These are phyloP conservation scores for Bugulina stolonifera DNA, from an alignment of 2,888 invertebrate species.

Conservation along the genomic window DNA sequence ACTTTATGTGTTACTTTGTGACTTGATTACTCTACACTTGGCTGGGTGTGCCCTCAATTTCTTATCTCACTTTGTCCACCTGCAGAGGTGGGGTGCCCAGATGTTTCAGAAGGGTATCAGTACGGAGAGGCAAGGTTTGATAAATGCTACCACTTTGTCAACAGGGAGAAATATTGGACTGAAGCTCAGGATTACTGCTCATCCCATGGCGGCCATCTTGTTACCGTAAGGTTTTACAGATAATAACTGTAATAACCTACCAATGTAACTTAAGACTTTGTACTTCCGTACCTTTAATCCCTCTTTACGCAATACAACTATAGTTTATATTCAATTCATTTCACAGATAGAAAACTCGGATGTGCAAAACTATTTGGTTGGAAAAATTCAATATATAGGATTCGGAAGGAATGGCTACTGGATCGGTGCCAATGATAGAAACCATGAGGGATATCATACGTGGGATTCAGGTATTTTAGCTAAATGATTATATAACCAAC, in stretches of 20 bases:
- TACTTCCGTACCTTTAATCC: no score
- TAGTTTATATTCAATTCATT: no score
- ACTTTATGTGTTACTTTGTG: no score
- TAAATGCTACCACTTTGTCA: constrained; percentile 37
- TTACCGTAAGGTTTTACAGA: neutral
- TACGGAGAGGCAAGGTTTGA: constrained; percentile 12
- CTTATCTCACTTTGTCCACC: neutral
- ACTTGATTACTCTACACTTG: no score
- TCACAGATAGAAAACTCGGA: neutral
- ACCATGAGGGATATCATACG: constrained; percentile 36
- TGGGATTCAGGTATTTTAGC: constrained; percentile 38
- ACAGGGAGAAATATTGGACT: constrained; percentile 34
- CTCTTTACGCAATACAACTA: no score
- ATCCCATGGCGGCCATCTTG: constrained; percentile 11
- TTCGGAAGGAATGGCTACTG: constrained; percentile 41
- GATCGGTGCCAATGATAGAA: constrained; percentile 43
- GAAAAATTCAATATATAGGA: constrained; percentile 28
- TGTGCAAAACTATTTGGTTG: neutral
- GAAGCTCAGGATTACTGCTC: constrained; percentile 35
- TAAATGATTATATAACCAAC: no score
- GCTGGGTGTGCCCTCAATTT: no score
- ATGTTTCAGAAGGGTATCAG: neutral
- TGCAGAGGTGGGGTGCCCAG: neutral
- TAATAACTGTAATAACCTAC: neutral
- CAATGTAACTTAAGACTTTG: no score